phyloP scores from a whole-genome alignment of 2,888 invertebrate species.

The Mesochorus sp. region DNA sequence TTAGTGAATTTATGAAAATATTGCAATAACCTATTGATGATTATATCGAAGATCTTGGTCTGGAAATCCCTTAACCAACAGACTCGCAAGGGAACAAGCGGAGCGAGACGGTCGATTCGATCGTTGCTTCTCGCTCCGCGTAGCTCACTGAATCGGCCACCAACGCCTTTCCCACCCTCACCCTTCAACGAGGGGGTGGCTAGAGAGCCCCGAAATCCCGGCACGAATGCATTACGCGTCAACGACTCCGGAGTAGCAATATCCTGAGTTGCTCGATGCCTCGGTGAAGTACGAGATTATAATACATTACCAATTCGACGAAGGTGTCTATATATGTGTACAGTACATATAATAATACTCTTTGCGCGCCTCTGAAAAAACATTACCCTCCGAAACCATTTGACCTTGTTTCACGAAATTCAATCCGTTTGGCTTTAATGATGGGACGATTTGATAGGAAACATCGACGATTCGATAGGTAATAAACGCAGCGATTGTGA shows the following conservation, averaged over 20 bases:
- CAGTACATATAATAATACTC: not conserved
- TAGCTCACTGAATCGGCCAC: constrained; percentile 52
- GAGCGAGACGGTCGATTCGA: constrained; percentile 35
- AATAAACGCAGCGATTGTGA: too few species aligned
- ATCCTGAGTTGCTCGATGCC: constrained; percentile 76
- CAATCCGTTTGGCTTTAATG: constrained; percentile 17
- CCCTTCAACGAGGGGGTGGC: constrained; percentile 60
- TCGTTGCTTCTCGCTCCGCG: constrained; percentile 42
- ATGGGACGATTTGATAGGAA: not conserved
- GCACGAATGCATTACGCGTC: constrained; percentile 82
- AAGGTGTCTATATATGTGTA: constrained; percentile 46
- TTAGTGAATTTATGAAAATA: too few species aligned
- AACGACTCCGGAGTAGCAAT: constrained; percentile 81
- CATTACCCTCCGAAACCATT: constrained; percentile 51
- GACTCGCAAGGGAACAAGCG: constrained; percentile 34
- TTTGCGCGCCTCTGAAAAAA: not conserved
- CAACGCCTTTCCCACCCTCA: constrained; percentile 11
- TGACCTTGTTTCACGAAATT: constrained; percentile 72
- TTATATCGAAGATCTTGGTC: not conserved
- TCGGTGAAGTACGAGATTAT: constrained; percentile 75
- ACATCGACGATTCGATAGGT: too few species aligned
- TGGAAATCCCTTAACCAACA: not conserved
- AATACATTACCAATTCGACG: constrained; percentile 82
- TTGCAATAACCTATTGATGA: too few species aligned
- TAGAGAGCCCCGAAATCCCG: constrained; percentile 74